phyloP scores from a whole-genome alignment of 2,797 vertebrate genomes.

The Otolemur crassicaudatus region DNA sequence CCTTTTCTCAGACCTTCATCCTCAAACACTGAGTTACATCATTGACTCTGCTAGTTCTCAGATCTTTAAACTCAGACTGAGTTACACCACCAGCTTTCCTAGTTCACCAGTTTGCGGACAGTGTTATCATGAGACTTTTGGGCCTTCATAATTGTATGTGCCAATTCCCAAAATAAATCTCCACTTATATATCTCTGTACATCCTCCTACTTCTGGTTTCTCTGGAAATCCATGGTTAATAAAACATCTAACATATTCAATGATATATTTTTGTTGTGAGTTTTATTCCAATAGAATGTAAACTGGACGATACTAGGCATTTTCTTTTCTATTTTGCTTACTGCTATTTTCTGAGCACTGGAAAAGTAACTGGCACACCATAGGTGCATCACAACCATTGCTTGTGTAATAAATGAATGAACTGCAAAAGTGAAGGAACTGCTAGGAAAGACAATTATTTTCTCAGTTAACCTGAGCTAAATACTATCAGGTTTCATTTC shows the following conservation, averaged over 20 bases:
- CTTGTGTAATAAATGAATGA: slow-evolving; percentile 15
- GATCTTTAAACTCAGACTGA: not conserved
- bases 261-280: slow-evolving; percentile 25
- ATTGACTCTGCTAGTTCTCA: not conserved
- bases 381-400: slow-evolving; percentile 5
- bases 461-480: slow-evolving; percentile 50
- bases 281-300: not conserved
- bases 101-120: not conserved
- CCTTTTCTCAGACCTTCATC: not conserved
- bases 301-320: not conserved
- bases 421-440: slow-evolving; percentile 39
- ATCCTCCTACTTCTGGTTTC: not conserved
- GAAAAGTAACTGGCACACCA: slow-evolving; percentile 1
- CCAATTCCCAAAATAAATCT: not conserved
- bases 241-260: not conserved
- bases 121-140: not conserved
- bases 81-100: not conserved
- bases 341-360: slow-evolving; percentile 6
- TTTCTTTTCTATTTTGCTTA: slow-evolving; percentile 53
- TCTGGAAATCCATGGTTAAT: not conserved
- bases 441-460: slow-evolving; percentile 40
- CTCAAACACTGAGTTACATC: not conserved
- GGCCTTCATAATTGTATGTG: not conserved
- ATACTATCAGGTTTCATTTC: slow-evolving; percentile 42
- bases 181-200: not conserved